Conservation (phyloP, 2,888 invertebrate genomes). For the Furcula furcula region DNA sequence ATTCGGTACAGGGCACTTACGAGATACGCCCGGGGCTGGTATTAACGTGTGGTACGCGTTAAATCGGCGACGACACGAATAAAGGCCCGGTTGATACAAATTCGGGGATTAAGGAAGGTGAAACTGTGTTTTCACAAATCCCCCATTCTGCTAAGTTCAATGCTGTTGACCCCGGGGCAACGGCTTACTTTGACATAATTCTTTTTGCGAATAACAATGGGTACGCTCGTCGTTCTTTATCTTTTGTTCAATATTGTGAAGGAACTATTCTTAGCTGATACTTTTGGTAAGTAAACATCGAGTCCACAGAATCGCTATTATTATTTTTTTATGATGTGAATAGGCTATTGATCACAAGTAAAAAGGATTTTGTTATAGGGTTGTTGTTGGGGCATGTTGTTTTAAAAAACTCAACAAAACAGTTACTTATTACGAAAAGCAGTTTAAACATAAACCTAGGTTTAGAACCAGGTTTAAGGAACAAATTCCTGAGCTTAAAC, state of each 20-base stretch:
- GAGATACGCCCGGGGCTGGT: constrained; percentile 61
- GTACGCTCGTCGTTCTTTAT: constrained; percentile 20
- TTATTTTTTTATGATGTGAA: background rate
- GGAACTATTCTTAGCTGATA: constrained; percentile 23
- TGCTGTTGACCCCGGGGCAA: constrained; percentile 28
- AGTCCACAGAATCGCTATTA: background rate
- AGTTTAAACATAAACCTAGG: too few species aligned
- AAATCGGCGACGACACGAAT: constrained; percentile 61
- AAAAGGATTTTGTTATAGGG: too few species aligned
- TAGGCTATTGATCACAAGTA: too few species aligned
- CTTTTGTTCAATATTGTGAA: constrained; percentile 24
- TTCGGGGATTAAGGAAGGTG: constrained; percentile 30
- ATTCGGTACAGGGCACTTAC: constrained; percentile 76
- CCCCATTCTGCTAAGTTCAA: constrained; percentile 29
- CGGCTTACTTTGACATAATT: constrained; percentile 23
- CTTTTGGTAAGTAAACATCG: constrained; percentile 11
- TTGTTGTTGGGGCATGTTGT: too few species aligned
- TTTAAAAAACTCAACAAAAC: too few species aligned
- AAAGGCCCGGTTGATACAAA: constrained; percentile 34
- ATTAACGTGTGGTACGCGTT: constrained; percentile 60
- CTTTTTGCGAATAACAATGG: constrained; percentile 28
- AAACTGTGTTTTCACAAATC: constrained; percentile 27
- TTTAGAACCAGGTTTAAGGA: too few species aligned
- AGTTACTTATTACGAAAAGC: too few species aligned
- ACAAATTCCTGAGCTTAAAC: too few species aligned